Percentiles rank a stretch among this genome's conserved stretches.
phyloP scores from a whole-genome alignment of 2,797 vertebrate species.

The Tapirus indicus region DNA sequence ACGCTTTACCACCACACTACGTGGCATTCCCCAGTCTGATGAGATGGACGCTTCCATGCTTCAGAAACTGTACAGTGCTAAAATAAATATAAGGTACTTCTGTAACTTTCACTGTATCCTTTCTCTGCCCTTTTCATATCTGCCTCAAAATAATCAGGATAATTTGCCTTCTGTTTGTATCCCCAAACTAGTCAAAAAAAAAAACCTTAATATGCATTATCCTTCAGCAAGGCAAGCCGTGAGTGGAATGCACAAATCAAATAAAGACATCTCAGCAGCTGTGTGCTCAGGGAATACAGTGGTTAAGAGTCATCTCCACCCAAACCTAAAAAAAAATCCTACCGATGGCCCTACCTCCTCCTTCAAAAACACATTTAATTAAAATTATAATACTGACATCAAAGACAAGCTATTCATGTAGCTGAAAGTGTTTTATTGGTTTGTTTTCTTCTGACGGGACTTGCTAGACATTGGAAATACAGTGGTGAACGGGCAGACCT shows the following conservation, averaged over 20 bases:
- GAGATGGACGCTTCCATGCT: accelerated
- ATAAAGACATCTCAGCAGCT: not conserved
- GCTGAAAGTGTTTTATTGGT: not conserved
- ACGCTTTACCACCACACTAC: not conserved
- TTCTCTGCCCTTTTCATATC: conserved; percentile 56
- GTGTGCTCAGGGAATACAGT: not conserved
- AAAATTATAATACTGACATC: not conserved
- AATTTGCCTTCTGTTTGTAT: conserved; percentile 73
- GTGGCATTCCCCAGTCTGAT: accelerated
- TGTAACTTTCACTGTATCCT: not conserved
- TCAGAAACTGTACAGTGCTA: not conserved
- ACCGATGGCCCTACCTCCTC: not conserved
- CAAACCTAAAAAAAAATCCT: not conserved
- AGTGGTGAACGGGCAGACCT: not conserved
- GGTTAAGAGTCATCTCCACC: not conserved
- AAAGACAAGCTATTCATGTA: not conserved
- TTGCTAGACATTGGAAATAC: not conserved
- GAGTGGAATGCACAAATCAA: not conserved
- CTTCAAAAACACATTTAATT: not conserved
- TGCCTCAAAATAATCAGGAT: conserved; percentile 70
- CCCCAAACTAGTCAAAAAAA: conserved; percentile 61
- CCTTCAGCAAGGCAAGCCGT: conserved; percentile 47
- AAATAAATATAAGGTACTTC: not conserved
- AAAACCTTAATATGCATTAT: conserved; percentile 51
- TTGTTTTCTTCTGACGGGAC: not conserved